Evolutionary conservation across 1,140 invertebrate species (phyloP).

Genomic region (Ceratosolen solmsi): DNA sequence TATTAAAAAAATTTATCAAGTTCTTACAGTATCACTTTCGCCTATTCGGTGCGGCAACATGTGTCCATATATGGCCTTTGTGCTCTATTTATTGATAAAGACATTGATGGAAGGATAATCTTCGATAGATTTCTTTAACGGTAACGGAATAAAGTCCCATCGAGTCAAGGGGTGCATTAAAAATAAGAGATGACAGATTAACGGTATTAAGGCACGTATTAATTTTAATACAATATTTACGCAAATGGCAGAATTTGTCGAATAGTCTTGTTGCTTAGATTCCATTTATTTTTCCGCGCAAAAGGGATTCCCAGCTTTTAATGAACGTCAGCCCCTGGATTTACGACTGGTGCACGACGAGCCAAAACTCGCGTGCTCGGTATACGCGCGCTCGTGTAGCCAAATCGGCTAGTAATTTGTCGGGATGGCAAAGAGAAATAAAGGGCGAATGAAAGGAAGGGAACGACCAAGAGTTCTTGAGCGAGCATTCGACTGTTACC

Average conservation of each 20-base stretch:
- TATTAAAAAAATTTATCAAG: no score
- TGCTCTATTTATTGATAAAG: no score
- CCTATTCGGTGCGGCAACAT: no score
- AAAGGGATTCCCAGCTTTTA: constrained; percentile 13
- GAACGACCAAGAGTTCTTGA: not conserved
- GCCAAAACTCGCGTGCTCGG: constrained; percentile 15
- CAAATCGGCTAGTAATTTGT: constrained; percentile 45
- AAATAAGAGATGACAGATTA: no score
- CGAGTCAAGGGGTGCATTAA: no score
- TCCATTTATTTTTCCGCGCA: not conserved
- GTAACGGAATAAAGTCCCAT: no score
- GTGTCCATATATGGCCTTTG: no score
- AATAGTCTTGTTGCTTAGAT: not conserved
- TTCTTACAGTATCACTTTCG: no score
- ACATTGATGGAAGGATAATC: no score
- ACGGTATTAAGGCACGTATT: no score
- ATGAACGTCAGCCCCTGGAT: constrained; percentile 24
- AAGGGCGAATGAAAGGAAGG: not conserved
- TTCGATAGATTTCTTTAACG: no score
- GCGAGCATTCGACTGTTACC: not conserved
- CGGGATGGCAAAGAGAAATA: not conserved
- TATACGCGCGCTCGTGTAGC: not conserved
- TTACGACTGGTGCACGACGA: constrained; percentile 23
- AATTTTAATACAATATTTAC: not conserved
- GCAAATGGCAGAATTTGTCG: constrained; percentile 14